Evolutionary conservation across 1,140 invertebrate species (phyloP), one percentile per base, ranked within the genome.

Genomic region (Drosophila kanapiae): DNA sequence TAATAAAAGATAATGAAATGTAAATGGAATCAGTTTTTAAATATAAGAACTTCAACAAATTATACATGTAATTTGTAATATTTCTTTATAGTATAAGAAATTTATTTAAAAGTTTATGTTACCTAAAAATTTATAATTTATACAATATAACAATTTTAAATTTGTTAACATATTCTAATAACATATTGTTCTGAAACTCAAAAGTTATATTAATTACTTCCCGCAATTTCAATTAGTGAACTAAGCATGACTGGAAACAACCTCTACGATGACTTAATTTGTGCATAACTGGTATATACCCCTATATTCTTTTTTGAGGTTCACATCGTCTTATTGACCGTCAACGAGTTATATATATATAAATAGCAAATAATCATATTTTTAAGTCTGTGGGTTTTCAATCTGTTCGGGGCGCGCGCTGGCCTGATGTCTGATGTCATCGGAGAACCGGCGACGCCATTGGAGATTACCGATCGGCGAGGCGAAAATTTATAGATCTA

Each of bases 401-500:
- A 71, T 78, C 57, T 62, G 58, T 38, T 23, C 35, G 59, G 31
- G 59, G 31, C 37, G 45, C 58, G 37, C 51, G 11, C 42, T 75
- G 70, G 53, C 45, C 51, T 47, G 58, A 49, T 56, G 62, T 59
- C 75, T 79, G 76, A 79, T 79, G 76, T 79, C 76, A 79, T 79
- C 75, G 59, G 56, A 35, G 48, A 65, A 60, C n/a, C 31, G 49
- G 35, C 70, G 63, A 54, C 67, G 75, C 64, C 76, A 69, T 56
- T 54, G 57, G 33, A 68, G 85, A 90, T 88, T 88, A 78, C 82
- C 58, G 59, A 79, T 83, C 49, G 56, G 38, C 54, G 60, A 60
- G 68, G 83, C 68, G 77, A 70, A 82, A 87, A 87, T 87, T 87
- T 87, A 87, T 87, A 78, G 80, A 71, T 80, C 77, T 76, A 87